A percentile compares a stretch with the other conserved stretches of the same genome.
These are phyloP conservation scores for Pelobates fuscus DNA, from an alignment of 2,113 vertebrate genomes.

Conservation along the genomic window DNA sequence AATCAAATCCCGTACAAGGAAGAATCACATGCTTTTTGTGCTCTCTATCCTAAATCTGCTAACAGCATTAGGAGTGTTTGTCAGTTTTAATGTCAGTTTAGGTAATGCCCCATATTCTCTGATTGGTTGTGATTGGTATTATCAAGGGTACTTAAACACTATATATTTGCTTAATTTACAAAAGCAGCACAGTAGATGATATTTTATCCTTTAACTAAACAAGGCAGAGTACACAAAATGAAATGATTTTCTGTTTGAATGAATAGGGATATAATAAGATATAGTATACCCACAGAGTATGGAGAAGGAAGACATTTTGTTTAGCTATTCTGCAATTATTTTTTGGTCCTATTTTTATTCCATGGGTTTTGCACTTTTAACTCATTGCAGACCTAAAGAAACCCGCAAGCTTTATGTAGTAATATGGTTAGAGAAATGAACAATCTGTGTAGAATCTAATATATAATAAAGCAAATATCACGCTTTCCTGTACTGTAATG, in stretches of 20 bases:
- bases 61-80: slow-evolving; percentile 44
- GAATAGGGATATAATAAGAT: background rate
- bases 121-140: slow-evolving; percentile 12
- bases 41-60: slow-evolving; percentile 34
- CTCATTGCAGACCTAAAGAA: too few species aligned
- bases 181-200: background rate
- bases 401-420: too few species aligned
- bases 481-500: too few species aligned
- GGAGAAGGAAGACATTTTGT: too few species aligned
- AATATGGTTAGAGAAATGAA: too few species aligned
- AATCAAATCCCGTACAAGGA: slow-evolving; percentile 26
- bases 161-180: slow-evolving; percentile 27
- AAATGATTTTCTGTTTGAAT: background rate
- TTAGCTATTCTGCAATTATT: too few species aligned
- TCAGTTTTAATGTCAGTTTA: slow-evolving; percentile 18
- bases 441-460: too few species aligned
- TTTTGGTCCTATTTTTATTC: too few species aligned
- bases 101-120: slow-evolving; percentile 16
- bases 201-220: background rate
- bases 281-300: background rate
- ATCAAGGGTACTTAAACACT: background rate
- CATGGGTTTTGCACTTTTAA: too few species aligned
- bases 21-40: slow-evolving; percentile 32
- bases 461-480: too few species aligned
- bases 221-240: background rate